Evolutionary conservation across 2,113 vertebrate genomes (phyloP), one percentile per base, ranked within the genome.

Genomic region (Chionomys nivalis): DNA sequence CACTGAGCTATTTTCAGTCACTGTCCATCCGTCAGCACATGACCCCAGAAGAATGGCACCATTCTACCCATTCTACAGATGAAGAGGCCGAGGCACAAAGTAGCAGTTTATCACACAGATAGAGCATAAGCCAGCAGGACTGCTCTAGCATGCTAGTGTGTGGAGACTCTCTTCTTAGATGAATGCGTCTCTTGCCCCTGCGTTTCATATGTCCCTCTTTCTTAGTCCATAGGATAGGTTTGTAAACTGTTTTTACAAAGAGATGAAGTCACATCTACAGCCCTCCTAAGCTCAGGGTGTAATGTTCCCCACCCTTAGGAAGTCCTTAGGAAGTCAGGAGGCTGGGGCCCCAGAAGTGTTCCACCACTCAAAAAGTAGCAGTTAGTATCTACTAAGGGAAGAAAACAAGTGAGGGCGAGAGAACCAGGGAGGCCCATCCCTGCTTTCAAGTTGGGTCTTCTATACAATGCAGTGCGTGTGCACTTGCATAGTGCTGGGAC

Each of bases 311-410:
- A 47, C 16, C 17, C 3, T 73, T 72, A 55, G 24, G 49, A 28
- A 0, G 0, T n/a, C 17, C 3, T 73, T 72, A 55, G 24, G 49
- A 28, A 0, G 0, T n/a, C 19, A 61, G 78, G 36, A 70, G 52
- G 13, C 66, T 83, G 49, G 79, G 61, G 16, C 39, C 61, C 52
- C 65, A 76, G 73, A 66, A 55, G 31, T 12, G 12, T 55, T 82
- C 24, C 19, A n/a, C 39, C 55, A 31, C 44, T 17, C 14, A 66
- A 66, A 66, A 81, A 49, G 55, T 12, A 65, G 76, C 13, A 61
- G 21, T 92, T 76, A 16, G 72, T 78, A 78, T 86, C 75, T 49
- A 13, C 61, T 42, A 73, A 52, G 61, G 93, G 88, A 85, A 77
- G 68, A 28, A 19, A 36, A 78, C 12, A 39, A 24, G 36, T 10